phyloP scores from a whole-genome alignment of 2,797 vertebrate genomes.

The Oryzias sinensis region DNA sequence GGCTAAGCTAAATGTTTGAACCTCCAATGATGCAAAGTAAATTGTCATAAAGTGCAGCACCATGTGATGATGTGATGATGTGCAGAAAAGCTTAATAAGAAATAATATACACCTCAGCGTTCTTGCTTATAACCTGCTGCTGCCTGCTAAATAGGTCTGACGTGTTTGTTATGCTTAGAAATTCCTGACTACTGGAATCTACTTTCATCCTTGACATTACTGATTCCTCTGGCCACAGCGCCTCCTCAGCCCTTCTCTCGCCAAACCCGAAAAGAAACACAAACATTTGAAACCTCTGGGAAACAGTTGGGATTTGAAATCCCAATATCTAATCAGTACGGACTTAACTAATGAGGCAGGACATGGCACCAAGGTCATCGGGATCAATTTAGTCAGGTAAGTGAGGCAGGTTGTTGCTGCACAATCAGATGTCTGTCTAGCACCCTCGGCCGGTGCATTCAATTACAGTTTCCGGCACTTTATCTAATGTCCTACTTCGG shows the following conservation, averaged over 20 bases:
- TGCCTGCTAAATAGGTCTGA: conserved; percentile 68
- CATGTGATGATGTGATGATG: too few species aligned
- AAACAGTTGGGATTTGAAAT: conserved; percentile 26
- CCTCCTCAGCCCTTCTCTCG: conserved; percentile 30
- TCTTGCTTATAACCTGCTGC: conserved; percentile 46
- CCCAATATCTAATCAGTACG: background rate
- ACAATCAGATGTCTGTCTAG: conserved; percentile 40
- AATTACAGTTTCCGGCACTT: conserved; percentile 55
- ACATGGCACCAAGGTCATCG: conserved; percentile 8
- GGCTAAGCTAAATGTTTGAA: conserved; percentile 74
- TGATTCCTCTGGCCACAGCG: conserved; percentile 55
- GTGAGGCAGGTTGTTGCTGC: conserved; percentile 54
- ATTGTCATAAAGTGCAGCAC: conserved; percentile 67
- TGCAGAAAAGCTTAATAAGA: conserved; percentile 66
- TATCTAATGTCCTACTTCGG: conserved; percentile 60
- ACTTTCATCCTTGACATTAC: conserved; percentile 66
- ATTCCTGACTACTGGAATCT: conserved; percentile 80
- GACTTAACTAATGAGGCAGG: conserved; percentile 11
- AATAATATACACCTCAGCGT: conserved; percentile 70
- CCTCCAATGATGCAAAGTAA: conserved; percentile 67
- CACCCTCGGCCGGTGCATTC: conserved; percentile 57
- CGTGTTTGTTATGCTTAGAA: conserved; percentile 80
- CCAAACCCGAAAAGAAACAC: conserved; percentile 35
- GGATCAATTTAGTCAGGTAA: conserved; percentile 55
- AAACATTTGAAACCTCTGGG: conserved; percentile 28